These are phyloP conservation scores for Lerema accius DNA, from an alignment of 1,140 invertebrate genomes.

Conservation along the genomic window DNA sequence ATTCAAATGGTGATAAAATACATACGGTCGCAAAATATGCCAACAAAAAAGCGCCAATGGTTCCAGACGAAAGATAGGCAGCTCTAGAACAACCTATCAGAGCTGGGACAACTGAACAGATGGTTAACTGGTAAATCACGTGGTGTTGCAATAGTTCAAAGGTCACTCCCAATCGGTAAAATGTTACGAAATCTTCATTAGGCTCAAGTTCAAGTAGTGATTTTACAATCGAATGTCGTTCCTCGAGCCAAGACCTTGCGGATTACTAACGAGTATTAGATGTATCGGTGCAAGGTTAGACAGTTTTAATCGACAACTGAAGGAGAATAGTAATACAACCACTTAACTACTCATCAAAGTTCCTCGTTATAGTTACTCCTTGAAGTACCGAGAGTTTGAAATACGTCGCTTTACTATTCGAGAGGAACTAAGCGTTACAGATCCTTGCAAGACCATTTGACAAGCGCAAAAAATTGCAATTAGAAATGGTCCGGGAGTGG, in stretches of 20 bases:
- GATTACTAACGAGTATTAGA: conserved; percentile 50
- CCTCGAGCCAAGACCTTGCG: conserved; percentile 51
- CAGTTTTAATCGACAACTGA: too few relatives aligned
- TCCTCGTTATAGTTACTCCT: too few relatives aligned
- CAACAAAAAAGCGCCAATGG: not conserved
- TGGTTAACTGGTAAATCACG: not conserved
- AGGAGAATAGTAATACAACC: too few relatives aligned
- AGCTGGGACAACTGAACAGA: not conserved
- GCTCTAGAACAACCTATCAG: not conserved
- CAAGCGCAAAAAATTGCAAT: too few relatives aligned
- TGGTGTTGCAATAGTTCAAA: conserved; percentile 20
- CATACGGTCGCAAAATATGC: too few relatives aligned
- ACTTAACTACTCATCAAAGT: too few relatives aligned
- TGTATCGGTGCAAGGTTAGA: conserved; percentile 43
- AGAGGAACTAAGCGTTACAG: too few relatives aligned
- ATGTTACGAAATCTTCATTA: conserved; percentile 43
- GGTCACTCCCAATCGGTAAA: conserved; percentile 25
- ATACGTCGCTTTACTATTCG: too few relatives aligned
- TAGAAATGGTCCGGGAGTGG: too few relatives aligned
- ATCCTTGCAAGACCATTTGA: too few relatives aligned
- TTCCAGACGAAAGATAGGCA: not conserved
- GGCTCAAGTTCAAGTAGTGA: conserved; percentile 39
- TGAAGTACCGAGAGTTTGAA: too few relatives aligned
- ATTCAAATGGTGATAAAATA: too few relatives aligned
- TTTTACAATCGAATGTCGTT: conserved; percentile 57